Conservation (phyloP, 2,113 vertebrate species). For the Turdus rufiventris region DNA sequence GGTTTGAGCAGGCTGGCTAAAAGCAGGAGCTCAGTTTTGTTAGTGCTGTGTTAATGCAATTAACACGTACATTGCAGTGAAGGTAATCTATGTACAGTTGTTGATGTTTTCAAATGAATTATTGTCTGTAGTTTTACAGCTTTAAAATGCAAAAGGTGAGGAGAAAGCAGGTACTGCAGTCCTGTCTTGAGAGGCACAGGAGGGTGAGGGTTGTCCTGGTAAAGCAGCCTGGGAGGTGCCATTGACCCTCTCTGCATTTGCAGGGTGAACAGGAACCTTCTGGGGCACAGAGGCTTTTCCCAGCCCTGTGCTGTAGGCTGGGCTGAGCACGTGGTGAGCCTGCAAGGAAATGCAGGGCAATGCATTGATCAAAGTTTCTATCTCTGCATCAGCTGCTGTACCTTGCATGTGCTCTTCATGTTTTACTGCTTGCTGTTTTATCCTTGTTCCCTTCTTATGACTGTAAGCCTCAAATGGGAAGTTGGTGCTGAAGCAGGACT, state of each 20-base stretch:
- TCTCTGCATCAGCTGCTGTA: background rate
- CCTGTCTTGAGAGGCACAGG: background rate
- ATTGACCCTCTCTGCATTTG: background rate
- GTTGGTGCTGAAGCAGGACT: background rate
- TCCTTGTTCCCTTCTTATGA: background rate
- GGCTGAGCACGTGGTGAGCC: background rate
- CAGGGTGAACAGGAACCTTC: background rate
- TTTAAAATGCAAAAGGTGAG: background rate
- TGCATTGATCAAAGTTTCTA: background rate
- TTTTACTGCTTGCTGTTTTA: background rate
- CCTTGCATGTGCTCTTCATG: background rate
- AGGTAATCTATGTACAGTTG: background rate
- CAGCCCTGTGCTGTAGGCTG: background rate
- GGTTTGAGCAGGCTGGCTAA: background rate
- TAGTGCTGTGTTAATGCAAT: background rate
- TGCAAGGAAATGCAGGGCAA: background rate
- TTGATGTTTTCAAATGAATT: background rate
- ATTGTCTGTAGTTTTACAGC: fast-evolving
- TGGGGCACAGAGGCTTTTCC: background rate
- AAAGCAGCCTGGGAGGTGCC: background rate
- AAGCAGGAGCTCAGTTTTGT: background rate
- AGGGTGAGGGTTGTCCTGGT: background rate
- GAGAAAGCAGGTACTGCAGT: background rate
- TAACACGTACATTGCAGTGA: fast-evolving
- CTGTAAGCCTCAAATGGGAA: background rate